Base-by-base conservation (phyloP, 2,888 invertebrate species). In the Scaptomyza parva region DNA sequence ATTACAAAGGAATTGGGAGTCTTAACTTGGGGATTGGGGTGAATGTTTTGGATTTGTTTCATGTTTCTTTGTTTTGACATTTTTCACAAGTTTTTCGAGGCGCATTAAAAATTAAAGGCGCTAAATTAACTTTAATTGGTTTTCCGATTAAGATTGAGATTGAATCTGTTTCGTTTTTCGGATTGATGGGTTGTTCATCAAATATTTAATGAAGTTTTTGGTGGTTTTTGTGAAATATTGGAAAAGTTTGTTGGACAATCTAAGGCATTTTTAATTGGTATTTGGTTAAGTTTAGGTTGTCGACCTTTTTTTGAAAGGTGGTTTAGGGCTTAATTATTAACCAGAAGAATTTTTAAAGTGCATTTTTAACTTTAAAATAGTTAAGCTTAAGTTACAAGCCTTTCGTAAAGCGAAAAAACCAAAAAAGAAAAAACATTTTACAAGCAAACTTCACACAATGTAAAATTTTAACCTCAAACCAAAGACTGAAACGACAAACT, bases 401-500 rank as follows among this genome's bases (percentile, higher is more conserved):
- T 2, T 24, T 1, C 24, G 6, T 6, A 24, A 24, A 7, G 7
- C 6, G 24, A 24, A 24, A 24, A 24, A 24, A 24, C 24, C 2
- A 24, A 24, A 28, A 28, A 28, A 1, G n/a, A n/a, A n/a, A n/a
- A n/a, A n/a, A n/a, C n/a, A n/a, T n/a, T n/a, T n/a, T n/a, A n/a
- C n/a, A n/a, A n/a, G n/a, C n/a, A 45, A 22, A 22, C 51, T 14
- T 12, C 45, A 39, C n/a, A 26, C 11, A 3, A 0, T 1, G 5
- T 14, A 28, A 33, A 41, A 35, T 62, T 30, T 33, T 70, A 80
- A 64, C 64, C 79, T 65, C 69, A 85, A 85, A 87, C 87, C 72
- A 85, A 85, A 85, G 86, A 85, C 85, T 87, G 26, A 87, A 87
- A 71, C 83, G 51, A 85, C 86, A 59, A 87, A 85, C 85, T 74